A percentile compares a stretch with the other conserved stretches of the same genome.
Evolutionary conservation across 1,140 invertebrate species (phyloP).

Genomic region (Nephila pilipes): DNA sequence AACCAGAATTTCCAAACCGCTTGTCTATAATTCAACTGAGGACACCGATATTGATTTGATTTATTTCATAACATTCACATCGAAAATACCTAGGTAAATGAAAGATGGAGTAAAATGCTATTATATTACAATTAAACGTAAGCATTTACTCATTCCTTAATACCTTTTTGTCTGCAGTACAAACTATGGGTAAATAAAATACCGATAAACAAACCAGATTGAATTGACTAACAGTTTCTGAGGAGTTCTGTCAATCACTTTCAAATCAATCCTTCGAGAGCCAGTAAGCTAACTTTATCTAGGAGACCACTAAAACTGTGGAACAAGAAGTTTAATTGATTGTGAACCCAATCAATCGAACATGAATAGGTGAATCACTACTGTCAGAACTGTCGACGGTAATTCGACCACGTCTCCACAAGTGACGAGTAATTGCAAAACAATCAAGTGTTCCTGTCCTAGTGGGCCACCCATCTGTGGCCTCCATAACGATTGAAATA

Average conservation of each 20-base stretch:
- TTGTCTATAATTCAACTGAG: no score
- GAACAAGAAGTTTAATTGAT: background rate
- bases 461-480: no score
- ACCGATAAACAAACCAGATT: background rate
- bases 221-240: background rate
- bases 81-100: no score
- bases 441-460: background rate
- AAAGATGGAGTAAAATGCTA: no score
- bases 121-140: no score
- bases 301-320: background rate
- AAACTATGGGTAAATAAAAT: no score
- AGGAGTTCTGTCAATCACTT: background rate
- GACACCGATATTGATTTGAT: no score
- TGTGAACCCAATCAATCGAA: background rate
- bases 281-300: background rate
- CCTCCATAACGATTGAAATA: no score
- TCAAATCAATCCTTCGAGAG: background rate
- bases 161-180: no score
- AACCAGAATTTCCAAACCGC: no score
- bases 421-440: slow-evolving; percentile 29
- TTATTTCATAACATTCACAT: no score
- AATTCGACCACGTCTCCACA: slow-evolving; percentile 12
- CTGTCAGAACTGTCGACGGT: background rate
- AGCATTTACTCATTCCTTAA: no score
- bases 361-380: background rate